Evolutionary conservation across 2,797 vertebrate species (phyloP).

Genomic region (Amblyopsis hoosieri): DNA sequence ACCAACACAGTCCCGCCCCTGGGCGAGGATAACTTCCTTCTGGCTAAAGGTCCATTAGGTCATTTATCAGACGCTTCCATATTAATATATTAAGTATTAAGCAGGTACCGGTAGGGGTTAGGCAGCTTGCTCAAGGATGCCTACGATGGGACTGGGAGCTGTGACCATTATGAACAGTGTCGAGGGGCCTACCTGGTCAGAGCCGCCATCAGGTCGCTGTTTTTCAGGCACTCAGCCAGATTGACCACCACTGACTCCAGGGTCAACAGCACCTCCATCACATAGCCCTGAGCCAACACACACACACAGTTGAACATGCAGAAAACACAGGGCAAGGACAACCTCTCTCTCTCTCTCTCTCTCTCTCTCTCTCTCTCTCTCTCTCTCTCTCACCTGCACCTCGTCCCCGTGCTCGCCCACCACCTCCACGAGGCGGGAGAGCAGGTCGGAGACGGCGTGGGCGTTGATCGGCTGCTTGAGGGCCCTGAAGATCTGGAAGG

Average conservation of each 20-base stretch:
- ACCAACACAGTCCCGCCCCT: no score
- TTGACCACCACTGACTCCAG: conserved; percentile 97
- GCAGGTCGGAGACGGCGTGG: conserved; percentile 92
- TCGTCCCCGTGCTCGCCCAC: conserved; percentile 98
- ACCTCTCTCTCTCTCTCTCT: background rate
- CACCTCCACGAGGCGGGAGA: conserved; percentile 96
- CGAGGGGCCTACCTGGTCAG: conserved; percentile 84
- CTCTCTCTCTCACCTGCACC: conserved; percentile 85
- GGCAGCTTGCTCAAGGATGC: no score
- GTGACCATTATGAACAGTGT: background rate
- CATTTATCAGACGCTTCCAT: no score
- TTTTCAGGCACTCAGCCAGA: conserved; percentile 96
- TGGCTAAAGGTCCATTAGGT: no score
- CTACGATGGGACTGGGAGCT: no score
- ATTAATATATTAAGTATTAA: no score
- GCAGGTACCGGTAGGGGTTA: no score
- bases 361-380: background rate
- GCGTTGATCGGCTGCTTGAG: conserved; percentile 95
- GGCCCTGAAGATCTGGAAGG: conserved; percentile 97
- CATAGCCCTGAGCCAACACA: conserved; percentile 85
- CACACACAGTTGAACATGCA: background rate
- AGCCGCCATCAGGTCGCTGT: conserved; percentile 93
- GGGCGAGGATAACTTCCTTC: no score
- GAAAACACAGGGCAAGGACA: no score
- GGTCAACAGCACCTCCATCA: conserved; percentile 96